Conservation (phyloP, 1,140 invertebrate genomes). For the Ostrea edulis region DNA sequence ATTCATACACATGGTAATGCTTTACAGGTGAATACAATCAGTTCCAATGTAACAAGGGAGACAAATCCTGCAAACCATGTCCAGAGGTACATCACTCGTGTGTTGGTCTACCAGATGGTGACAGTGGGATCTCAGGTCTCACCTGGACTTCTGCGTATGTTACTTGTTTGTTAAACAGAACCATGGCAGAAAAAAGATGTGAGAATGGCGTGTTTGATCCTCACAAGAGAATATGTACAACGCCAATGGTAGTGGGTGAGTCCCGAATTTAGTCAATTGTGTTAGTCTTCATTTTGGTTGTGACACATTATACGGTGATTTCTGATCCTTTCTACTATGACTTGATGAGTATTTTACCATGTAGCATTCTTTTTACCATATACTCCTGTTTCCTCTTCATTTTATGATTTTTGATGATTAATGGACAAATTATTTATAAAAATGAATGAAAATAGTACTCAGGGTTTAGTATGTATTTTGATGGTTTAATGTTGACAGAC, state of each 20-base stretch:
- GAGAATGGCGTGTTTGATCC: slow-evolving; percentile 53
- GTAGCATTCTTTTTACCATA: no score
- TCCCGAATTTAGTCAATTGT: not conserved
- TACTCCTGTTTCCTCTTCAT: no score
- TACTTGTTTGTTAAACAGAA: slow-evolving; percentile 49
- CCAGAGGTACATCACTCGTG: slow-evolving; percentile 44
- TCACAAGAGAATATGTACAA: slow-evolving; percentile 35
- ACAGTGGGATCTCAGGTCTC: slow-evolving; percentile 15
- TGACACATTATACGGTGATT: no score
- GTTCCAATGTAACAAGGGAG: slow-evolving; percentile 37
- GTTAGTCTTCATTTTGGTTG: no score
- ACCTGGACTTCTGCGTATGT: slow-evolving; percentile 50
- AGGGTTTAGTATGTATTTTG: not conserved
- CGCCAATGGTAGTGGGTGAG: slow-evolving; percentile 15
- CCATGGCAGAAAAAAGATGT: slow-evolving; percentile 48
- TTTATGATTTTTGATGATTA: no score
- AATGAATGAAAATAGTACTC: no score
- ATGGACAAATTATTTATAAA: no score
- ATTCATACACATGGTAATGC: not conserved
- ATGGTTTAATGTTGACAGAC: slow-evolving; percentile 32
- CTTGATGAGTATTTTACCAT: no score
- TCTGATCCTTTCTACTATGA: no score
- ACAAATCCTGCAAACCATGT: slow-evolving; percentile 44
- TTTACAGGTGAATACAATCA: slow-evolving; percentile 53
- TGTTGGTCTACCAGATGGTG: slow-evolving; percentile 51